A percentile compares a stretch with the other conserved stretches of the same genome.
These are phyloP conservation scores for human DNA, from an alignment of 2,113 vertebrate genomes.

Conservation along the genomic window GRCh38 chr12:20724001-20724500, in stretches of 20 bases:
- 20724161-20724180: background rate
- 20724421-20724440: too few relatives aligned
- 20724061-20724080: background rate
- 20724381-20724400: too few relatives aligned
- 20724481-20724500: background rate
- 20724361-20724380: background rate
- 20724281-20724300: background rate
- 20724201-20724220: background rate
- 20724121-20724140: background rate
- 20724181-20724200: constrained; percentile 9
- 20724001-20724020: background rate
- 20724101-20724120: background rate
- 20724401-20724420: too few relatives aligned
- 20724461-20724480: background rate
- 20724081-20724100: background rate
- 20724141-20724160: constrained; percentile 9
- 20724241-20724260: background rate
- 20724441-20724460: too few relatives aligned
- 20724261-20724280: background rate
- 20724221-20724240: background rate
- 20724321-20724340: background rate
- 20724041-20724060: background rate
- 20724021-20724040: background rate
- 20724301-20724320: background rate
- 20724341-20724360: background rate